Conservation (phyloP, 2,888 invertebrate genomes). For the Glomeris marginata region DNA sequence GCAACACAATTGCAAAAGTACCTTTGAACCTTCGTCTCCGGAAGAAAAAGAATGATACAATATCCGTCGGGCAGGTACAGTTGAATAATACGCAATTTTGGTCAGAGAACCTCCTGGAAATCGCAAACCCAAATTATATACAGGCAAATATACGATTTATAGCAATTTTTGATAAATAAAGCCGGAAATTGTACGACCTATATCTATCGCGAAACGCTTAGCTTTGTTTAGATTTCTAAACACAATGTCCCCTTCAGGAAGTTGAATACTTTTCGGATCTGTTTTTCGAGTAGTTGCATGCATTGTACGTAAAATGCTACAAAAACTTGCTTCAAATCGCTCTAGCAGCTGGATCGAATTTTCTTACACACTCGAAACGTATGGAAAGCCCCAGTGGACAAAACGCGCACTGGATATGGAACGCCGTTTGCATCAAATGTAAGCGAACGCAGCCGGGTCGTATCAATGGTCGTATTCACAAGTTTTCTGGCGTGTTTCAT, state of each 20-base stretch:
- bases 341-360: too few relatives aligned
- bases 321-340: too few relatives aligned
- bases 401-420: too few relatives aligned
- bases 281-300: not conserved
- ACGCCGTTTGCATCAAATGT: too few relatives aligned
- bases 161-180: not conserved
- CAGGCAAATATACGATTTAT: slow-evolving; percentile 7
- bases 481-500: too few relatives aligned
- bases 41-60: slow-evolving; percentile 16
- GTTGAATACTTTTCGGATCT: slow-evolving; percentile 36
- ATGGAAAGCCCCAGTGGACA: too few relatives aligned
- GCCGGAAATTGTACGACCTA: slow-evolving; percentile 35
- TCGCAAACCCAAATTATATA: not conserved
- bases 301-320: too few relatives aligned
- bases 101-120: slow-evolving; percentile 46
- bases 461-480: too few relatives aligned
- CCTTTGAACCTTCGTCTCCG: slow-evolving; percentile 15
- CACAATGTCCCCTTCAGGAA: slow-evolving; percentile 38
- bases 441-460: too few relatives aligned
- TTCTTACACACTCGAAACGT: too few relatives aligned
- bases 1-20: not conserved
- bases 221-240: slow-evolving; percentile 49
- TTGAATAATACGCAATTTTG: slow-evolving; percentile 52
- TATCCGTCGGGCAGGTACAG: slow-evolving; percentile 30
- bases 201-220: slow-evolving; percentile 50